Conservation (phyloP, 2,113 vertebrate species). For the Ophiodon elongatus region DNA sequence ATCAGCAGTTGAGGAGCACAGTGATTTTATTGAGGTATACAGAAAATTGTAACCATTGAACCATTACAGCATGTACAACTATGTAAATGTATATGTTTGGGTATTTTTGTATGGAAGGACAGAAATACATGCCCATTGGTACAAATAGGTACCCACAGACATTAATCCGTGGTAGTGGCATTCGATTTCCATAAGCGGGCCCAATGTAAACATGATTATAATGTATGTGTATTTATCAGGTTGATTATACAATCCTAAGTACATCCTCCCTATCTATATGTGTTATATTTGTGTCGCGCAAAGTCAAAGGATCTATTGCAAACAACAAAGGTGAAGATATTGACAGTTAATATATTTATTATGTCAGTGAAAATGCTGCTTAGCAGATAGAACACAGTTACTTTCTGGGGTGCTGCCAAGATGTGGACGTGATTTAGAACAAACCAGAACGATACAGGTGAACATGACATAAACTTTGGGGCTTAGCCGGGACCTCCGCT, state of each 20-base stretch:
- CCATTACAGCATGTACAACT: slow-evolving; percentile 43
- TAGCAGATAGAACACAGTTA: background rate
- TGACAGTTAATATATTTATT: background rate
- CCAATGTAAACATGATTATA: background rate
- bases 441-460: background rate
- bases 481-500: too few relatives aligned
- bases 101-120: slow-evolving; percentile 25
- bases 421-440: background rate
- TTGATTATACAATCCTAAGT: background rate
- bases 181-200: background rate
- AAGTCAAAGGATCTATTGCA: background rate
- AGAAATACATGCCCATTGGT: background rate
- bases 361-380: background rate
- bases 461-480: background rate
- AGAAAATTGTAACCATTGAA: slow-evolving; percentile 48
- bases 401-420: background rate
- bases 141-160: background rate
- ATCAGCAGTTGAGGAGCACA: slow-evolving; percentile 68
- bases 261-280: background rate
- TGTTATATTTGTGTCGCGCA: background rate
- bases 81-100: slow-evolving; percentile 40
- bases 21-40: slow-evolving; percentile 65
- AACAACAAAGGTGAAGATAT: background rate
- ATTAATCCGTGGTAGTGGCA: background rate
- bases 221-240: background rate